Conservation (phyloP, 2,888 invertebrate genomes). For the Globia sparganii region DNA sequence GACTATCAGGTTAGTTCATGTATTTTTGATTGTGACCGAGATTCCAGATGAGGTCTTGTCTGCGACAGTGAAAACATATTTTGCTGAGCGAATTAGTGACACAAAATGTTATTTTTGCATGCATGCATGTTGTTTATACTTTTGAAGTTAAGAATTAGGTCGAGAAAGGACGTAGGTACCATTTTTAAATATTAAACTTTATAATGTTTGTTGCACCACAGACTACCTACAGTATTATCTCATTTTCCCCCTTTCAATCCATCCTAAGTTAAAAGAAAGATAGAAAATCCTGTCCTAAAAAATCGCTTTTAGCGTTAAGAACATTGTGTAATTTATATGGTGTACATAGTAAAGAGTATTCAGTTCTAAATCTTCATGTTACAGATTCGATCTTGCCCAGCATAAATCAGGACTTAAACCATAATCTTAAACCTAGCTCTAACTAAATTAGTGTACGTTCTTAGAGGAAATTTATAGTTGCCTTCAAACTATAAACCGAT, state of each 20-base stretch:
- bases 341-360: background rate
- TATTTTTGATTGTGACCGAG: conserved; percentile 22
- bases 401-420: background rate
- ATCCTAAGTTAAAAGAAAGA: too few relatives aligned
- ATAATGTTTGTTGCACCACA: background rate
- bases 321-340: background rate
- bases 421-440: background rate
- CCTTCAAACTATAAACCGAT: background rate
- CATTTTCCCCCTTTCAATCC: background rate
- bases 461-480: background rate
- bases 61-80: background rate
- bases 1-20: conserved; percentile 13
- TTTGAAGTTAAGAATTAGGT: conserved; percentile 1
- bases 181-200: background rate
- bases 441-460: background rate
- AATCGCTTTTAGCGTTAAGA: background rate
- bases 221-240: background rate
- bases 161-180: background rate
- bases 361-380: background rate
- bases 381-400: background rate
- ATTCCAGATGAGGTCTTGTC: conserved; percentile 1
- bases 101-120: background rate
- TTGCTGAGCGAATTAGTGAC: background rate
- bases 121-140: background rate
- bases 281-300: too few relatives aligned